Base-by-base conservation (phyloP, 2,113 vertebrate genomes). In the Camelus bactrianus region DNA sequence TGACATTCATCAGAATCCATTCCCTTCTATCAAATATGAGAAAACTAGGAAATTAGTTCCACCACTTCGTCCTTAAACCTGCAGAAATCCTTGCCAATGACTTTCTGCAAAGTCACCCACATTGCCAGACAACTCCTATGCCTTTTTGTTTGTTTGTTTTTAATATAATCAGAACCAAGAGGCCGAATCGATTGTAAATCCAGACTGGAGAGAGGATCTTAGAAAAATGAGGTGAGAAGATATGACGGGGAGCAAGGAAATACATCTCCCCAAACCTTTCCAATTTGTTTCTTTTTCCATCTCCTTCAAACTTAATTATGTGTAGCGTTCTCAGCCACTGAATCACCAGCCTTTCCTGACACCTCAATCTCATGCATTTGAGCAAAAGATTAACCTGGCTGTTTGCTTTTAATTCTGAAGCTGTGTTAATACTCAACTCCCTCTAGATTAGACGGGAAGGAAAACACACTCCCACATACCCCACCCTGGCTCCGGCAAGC, bases 321-420 rank as follows among this genome's bases (percentile, higher is more conserved):
- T 46, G 76, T 20, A 26, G 91, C 14, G 0, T 92, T 93, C 95
- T 69, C 85, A 77, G 95, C 26, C 80, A 79, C 95, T 72, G 80
- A 91, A 84, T 91, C 96, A 75, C 85, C 76, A 72, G 95, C 84
- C 50, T 95, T 97, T 81, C 92, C 97, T 92, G 80, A 96, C 96
- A 93, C 95, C 88, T 96, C 60, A 24, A n/a, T 75, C 97, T 86
- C 86, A 65, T 72, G 94, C 96, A 96, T 97, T 93, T 96, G 95
- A 97, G 95, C 93, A 70, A 98, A 97, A 97, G 94, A 97, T 97
- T 97, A 98, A 97, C 97, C 97, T 91, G 84, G 26, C 93, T 96
- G 94, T 97, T 98, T 97, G 97, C 94, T 97, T 96, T 97, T 97
- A 82, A 96, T 97, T 96, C 97, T 75, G 95, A 92, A 91, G 85